Evolutionary conservation across 2,797 vertebrate genomes (phyloP).

Genomic region (Diglossa cyanea): DNA sequence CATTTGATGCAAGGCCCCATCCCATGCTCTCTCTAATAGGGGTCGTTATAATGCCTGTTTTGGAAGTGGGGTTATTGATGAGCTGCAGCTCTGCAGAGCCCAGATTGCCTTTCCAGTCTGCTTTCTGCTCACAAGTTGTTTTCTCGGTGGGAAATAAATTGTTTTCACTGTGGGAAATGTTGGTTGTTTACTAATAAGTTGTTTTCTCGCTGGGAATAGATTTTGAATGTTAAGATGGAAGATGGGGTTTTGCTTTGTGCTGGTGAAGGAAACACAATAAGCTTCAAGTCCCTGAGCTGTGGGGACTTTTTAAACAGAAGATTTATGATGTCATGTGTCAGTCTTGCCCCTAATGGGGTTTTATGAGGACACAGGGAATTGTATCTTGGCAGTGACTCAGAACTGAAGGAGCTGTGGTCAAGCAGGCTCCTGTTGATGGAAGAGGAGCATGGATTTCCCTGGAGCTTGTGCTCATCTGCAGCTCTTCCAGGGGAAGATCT

Average conservation of each 20-base stretch:
- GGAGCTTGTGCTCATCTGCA: not conserved
- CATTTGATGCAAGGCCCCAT: not conserved
- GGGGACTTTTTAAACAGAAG: not conserved
- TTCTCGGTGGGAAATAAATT: constrained; percentile 68
- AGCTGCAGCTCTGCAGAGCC: constrained; percentile 24
- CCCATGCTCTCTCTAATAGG: not conserved
- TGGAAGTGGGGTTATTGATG: constrained; percentile 63
- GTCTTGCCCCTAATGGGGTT: not conserved
- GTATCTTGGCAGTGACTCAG: not conserved
- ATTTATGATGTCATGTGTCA: constrained; percentile 1
- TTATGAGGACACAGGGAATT: not conserved
- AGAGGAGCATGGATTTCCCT: not conserved
- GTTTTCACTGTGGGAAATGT: constrained; percentile 65
- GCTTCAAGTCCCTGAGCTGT: not conserved
- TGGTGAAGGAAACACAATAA: not conserved
- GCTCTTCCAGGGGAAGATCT: not conserved
- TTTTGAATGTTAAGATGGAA: constrained; percentile 30
- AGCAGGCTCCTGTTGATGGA: not conserved
- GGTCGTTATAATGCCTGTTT: not conserved
- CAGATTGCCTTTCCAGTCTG: constrained; percentile 46
- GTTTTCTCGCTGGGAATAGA: constrained; percentile 46
- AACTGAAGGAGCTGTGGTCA: not conserved
- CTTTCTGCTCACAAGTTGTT: constrained; percentile 60
- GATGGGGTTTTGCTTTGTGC: not conserved
- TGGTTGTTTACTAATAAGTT: constrained; percentile 71